Evolutionary conservation across 2,888 invertebrate genomes (phyloP), one percentile per base, ranked within the genome.

Genomic region (Brachyptera putata): DNA sequence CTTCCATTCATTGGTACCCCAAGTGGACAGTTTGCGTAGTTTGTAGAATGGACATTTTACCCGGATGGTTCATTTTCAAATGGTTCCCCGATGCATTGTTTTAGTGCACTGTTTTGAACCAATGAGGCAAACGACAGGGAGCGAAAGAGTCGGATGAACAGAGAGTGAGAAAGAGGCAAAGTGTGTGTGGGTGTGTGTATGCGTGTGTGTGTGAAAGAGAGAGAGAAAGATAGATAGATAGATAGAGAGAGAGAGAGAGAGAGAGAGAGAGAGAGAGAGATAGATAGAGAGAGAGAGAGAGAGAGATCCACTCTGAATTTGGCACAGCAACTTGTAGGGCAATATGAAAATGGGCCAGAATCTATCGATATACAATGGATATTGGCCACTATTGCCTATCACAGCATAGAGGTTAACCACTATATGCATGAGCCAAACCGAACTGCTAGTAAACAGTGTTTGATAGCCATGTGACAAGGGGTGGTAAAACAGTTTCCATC

Each of bases 61-160:
- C 34, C n/a, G 46, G 60, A 49, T 50, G 57, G 60, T 56, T 60
- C 56, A 50, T 34, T 60, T 60, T 49, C 56, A 60, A 60, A 60
- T 49, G 25, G 39, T 57, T 58, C 60, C 56, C 60, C 56, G 50
- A 49, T 56, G 46, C 48, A 60, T 48, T 60, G 56, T 60, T 60
- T 56, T 24, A 49, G 25, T 34, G n/a, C 49, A 55, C 25, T 60
- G 56, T 43, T 46, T 56, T 39, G 22, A 21, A 5, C 60, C 60
- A 60, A 56, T 60, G 60, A 34, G 60, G 39, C n/a, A n/a, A n/a
- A n/a, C n/a, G n/a, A n/a, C n/a, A n/a, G n/a, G n/a, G n/a, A n/a
- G n/a, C 49, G 56, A 60, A 21, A 58, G 34, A 36, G 37, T 30
- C 9, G 30, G 39, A 50, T 22, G 30, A 25, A 7, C 18, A 22